Conservation (phyloP, 2,888 invertebrate species). For the Boloria euphrosyne region DNA sequence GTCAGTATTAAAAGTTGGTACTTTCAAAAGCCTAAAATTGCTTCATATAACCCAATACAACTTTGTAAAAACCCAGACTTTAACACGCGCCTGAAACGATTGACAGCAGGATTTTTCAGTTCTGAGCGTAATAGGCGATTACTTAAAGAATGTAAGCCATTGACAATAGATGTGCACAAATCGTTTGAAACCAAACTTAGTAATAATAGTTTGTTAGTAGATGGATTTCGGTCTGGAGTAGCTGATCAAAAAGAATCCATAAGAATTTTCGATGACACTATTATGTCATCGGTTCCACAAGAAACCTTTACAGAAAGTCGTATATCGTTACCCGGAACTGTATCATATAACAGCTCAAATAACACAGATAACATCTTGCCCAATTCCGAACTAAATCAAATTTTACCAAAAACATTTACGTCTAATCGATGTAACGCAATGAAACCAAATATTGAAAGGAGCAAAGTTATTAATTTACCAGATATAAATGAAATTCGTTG, state of each 20-base stretch:
- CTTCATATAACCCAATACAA: conserved; percentile 63
- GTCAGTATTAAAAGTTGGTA: conserved; percentile 58
- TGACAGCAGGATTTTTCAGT: conserved; percentile 63
- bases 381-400: background rate
- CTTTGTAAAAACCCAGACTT: conserved; percentile 76
- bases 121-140: conserved; percentile 58
- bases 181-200: conserved; percentile 64
- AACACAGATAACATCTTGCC: background rate
- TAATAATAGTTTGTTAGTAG: conserved; percentile 59
- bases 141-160: conserved; percentile 62
- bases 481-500: conserved; percentile 61
- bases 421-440: background rate
- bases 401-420: background rate
- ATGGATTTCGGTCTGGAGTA: conserved; percentile 37
- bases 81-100: conserved; percentile 65
- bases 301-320: conserved; percentile 8
- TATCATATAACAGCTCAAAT: background rate
- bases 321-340: background rate
- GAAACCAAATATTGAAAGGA: conserved; percentile 47
- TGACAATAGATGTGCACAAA: conserved; percentile 69
- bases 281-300: background rate
- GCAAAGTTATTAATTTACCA: conserved; percentile 60
- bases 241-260: conserved; percentile 21
- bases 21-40: conserved; percentile 62
- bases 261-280: conserved; percentile 12